Percentiles rank a stretch among this genome's conserved stretches.
phyloP scores from a whole-genome alignment of 2,797 vertebrate genomes.

The Catamblyrhynchus diadema region DNA sequence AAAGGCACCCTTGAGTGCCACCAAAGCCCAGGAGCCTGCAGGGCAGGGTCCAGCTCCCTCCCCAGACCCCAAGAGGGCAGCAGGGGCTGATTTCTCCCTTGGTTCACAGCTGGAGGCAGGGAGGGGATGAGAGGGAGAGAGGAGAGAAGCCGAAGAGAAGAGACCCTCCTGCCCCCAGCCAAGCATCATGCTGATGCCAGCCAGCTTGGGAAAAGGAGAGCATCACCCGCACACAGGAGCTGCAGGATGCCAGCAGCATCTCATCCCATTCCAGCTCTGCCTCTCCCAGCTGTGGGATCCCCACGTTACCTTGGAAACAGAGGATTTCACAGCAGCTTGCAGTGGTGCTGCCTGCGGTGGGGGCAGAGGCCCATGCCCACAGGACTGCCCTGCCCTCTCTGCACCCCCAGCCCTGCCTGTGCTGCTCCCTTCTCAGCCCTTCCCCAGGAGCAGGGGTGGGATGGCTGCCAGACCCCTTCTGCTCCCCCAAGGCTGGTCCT shows the following conservation, averaged over 20 bases:
- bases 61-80: not conserved
- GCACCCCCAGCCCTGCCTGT: not conserved
- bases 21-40: accelerated
- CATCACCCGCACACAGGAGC: not conserved
- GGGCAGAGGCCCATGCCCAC: not conserved
- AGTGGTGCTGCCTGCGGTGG: not conserved
- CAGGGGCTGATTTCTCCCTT: not conserved
- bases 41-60: not conserved
- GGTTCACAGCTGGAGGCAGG: not conserved
- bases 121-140: not conserved
- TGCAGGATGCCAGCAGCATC: not conserved
- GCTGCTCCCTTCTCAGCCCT: not conserved
- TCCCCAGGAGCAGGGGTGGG: accelerated
- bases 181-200: accelerated
- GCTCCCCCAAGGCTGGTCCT: not conserved
- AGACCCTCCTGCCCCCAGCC: not conserved
- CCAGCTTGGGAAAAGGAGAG: not conserved
- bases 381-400: not conserved
- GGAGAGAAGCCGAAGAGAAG: not conserved
- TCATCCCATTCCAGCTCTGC: not conserved
- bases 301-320: not conserved
- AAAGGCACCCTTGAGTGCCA: not conserved
- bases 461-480: not conserved
- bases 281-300: not conserved
- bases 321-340: not conserved